Evolutionary conservation across 2,888 invertebrate genomes (phyloP).

Genomic region (Aplocera efformata): DNA sequence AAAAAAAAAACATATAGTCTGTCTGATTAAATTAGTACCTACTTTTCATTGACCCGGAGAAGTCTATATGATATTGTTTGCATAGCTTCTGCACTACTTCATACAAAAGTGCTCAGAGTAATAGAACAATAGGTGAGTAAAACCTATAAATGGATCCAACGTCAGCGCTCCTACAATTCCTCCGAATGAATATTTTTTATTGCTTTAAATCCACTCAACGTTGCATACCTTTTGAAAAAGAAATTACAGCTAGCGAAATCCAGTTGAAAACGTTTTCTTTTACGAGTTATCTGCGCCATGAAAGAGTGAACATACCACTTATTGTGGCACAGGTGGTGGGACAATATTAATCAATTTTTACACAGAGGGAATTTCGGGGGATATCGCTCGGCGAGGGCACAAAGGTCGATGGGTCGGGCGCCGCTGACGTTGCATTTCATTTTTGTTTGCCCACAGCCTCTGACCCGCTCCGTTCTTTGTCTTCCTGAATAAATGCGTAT

Average conservation of each 20-base stretch:
- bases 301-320: slow-evolving; percentile 55
- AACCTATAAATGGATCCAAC: slow-evolving; percentile 44
- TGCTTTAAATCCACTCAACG: slow-evolving; percentile 48
- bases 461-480: slow-evolving; percentile 59
- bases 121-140: slow-evolving; percentile 33
- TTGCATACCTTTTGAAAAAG: slow-evolving; percentile 45
- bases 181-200: slow-evolving; percentile 51
- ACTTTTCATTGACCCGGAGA: too few relatives aligned
- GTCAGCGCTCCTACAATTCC: slow-evolving; percentile 47
- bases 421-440: slow-evolving; percentile 71
- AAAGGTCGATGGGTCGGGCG: slow-evolving; percentile 57
- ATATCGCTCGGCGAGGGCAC: slow-evolving; percentile 50
- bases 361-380: slow-evolving; percentile 60
- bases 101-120: slow-evolving; percentile 10
- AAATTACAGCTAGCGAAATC: slow-evolving; percentile 45
- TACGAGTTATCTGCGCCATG: slow-evolving; percentile 44
- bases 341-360: slow-evolving; percentile 74
- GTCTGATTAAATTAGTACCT: too few relatives aligned
- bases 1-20: too few relatives aligned
- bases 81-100: background rate
- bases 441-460: slow-evolving; percentile 64
- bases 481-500: slow-evolving; percentile 66
- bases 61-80: too few relatives aligned
- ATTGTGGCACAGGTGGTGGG: slow-evolving; percentile 53
- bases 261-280: slow-evolving; percentile 54